A percentile compares a stretch with the other conserved stretches of the same genome.
Evolutionary conservation across 2,888 invertebrate species (phyloP).

Genomic region (Chaitophorus viminalis): DNA sequence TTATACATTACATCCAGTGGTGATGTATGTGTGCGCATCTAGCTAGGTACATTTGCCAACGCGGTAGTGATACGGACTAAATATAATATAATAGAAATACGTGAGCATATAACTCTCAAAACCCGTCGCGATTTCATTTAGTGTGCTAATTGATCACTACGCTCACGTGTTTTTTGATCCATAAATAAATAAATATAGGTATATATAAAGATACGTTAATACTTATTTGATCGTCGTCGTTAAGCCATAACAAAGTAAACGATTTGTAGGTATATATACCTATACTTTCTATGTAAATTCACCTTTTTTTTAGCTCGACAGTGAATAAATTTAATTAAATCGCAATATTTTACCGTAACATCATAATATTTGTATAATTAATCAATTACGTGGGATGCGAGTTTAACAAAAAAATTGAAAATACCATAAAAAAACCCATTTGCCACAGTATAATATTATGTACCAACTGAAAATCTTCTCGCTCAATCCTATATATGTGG

Average conservation of each 20-base stretch:
- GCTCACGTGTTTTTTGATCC: not conserved
- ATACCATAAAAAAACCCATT: not conserved
- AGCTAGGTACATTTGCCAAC: not conserved
- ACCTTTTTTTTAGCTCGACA: not conserved
- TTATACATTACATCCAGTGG: not conserved
- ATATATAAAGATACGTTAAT: not conserved
- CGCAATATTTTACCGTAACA: not conserved
- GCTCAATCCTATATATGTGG: not conserved
- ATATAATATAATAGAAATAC: not conserved
- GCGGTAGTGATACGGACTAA: not conserved
- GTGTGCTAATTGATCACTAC: not conserved
- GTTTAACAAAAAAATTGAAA: not conserved
- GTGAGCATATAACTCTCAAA: not conserved
- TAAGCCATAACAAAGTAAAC: not conserved
- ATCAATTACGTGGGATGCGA: not conserved
- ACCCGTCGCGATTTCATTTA: not conserved
- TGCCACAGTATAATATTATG: not conserved
- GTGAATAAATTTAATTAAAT: not conserved
- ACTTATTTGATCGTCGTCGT: not conserved
- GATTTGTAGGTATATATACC: not conserved
- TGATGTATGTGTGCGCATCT: not conserved
- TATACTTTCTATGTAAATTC: not conserved
- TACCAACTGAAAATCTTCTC: not conserved
- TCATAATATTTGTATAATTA: not conserved
- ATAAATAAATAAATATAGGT: not conserved